Base-by-base conservation (phyloP, 1,140 invertebrate genomes). In the Lysiphlebus fabarum region DNA sequence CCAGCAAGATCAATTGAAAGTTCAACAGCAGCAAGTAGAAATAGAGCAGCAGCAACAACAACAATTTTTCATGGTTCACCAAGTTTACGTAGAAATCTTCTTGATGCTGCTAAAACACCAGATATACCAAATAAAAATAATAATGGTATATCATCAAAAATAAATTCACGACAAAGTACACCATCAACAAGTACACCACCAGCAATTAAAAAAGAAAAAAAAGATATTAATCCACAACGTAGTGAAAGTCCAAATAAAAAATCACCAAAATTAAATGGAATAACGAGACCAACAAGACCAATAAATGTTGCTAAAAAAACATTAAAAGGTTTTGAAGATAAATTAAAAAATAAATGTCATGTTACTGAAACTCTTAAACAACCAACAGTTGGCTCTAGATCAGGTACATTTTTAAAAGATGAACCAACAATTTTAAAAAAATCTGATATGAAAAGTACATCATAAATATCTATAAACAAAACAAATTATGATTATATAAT, bases 341-440 rank as follows among this genome's bases (percentile, higher is more conserved):
- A 73, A 55, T 40, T 59, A 14, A 76, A 73, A 65, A 51, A 42
- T 3, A 76, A 73, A 56, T 72, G 70, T 62, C 72, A 73, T 65
- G 75, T 74, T 37, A 68, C 67, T 1, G 74, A 77, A 37, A 42
- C 67, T 14, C 61, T 68, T 11, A n/a, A 76, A 70, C 71, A 72
- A 50, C 70, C 73, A 5, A 79, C 73, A 6, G 78, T 81, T 34
- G 80, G 79, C 47, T 82, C 79, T 9, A 76, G 87, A 58, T 89
- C 88, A 1, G 85, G 85, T 9, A 90, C 88, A 0, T 90, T 89
- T 67, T 74, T 88, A 7, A 89, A 88, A 70, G 88, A 89, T 65
- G 86, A 89, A 70, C 77, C 85, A 49, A 77, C 85, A 10, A 79
- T 83, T 65, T 67, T 84, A 12, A 82, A 82, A 48, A 82, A 79